Conservation (phyloP, 2,797 vertebrate species). For the Intellagama lesueurii region DNA sequence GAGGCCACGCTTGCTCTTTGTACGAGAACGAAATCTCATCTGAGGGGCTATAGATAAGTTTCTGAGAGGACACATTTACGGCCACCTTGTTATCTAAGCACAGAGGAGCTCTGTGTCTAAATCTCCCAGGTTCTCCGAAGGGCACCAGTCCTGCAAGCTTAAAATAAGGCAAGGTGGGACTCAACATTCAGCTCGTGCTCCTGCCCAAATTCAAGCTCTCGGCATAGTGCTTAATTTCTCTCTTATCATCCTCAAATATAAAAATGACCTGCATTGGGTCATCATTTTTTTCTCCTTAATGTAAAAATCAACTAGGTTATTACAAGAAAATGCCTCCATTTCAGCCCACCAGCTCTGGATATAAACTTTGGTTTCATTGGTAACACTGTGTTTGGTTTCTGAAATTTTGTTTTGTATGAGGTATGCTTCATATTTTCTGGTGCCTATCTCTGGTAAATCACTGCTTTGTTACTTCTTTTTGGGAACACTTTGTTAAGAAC, state of each 20-base stretch:
- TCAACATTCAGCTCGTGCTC: not conserved
- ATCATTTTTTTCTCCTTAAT: not conserved
- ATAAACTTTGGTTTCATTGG: not conserved
- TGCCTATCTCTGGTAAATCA: not conserved
- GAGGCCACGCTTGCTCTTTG: constrained; percentile 26
- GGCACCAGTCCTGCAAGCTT: not conserved
- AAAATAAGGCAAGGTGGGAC: not conserved
- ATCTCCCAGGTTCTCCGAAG: accelerated
- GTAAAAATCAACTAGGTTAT: not conserved
- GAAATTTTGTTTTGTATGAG: not conserved
- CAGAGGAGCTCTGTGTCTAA: not conserved
- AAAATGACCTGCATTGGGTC: not conserved
- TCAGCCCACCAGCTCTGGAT: no score
- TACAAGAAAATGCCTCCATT: not conserved
- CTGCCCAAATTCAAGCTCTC: not conserved
- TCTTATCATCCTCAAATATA: not conserved
- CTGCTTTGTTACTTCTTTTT: not conserved
- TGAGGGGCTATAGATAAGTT: accelerated
- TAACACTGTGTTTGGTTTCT: not conserved
- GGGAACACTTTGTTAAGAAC: not conserved
- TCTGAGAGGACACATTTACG: not conserved
- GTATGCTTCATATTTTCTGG: not conserved
- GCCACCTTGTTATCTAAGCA: constrained; percentile 1
- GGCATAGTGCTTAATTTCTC: not conserved
- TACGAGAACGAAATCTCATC: not conserved